Evolutionary conservation across 2,888 invertebrate species (phyloP), one percentile per base, ranked within the genome.

Genomic region (Poecilus cupreus): DNA sequence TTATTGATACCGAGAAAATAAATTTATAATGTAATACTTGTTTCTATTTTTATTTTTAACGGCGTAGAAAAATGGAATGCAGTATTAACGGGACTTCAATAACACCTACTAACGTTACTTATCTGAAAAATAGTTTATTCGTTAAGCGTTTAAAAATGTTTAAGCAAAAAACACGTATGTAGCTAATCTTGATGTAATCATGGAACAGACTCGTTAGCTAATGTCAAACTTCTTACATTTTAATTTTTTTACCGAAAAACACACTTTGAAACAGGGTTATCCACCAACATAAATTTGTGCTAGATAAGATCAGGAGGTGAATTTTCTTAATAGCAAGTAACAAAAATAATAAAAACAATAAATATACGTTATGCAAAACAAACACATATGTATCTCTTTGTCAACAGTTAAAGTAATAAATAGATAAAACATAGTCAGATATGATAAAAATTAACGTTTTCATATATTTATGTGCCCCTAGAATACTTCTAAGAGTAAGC

Each of bases 51-150:
- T 54, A 18, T 54, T 54, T 60, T 68, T 22, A 68, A 39, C 39
- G 68, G 39, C 20, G 20, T 68, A 32, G 68, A 68, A 68, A 68
- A 68, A 68, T 68, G 68, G 68, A 68, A 68, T 68, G 68, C 39
- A 68, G 68, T 39, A 39, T 8, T 68, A 68, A 68, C 68, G 68
- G 68, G 13, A 68, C 16, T 68, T 64, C 18, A 68, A 37, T 13
- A 68, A 68, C 68, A 68, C 68, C 68, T 68, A 68, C 68, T 68
- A 16, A 68, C 37, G 37, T 37, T 20, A 68, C 39, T 68, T 68
- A 37, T 37, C 32, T 32, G 37, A 68, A 68, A 68, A 68, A 39
- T 68, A 37, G 39, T 68, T 39, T 37, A 68, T 16, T 68, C 37
- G 18, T 68, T 18, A 68, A 68, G 37, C 39, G 13, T 6, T 39